A percentile compares a stretch with the other conserved stretches of the same genome.
Evolutionary conservation across 2,113 vertebrate species (phyloP).

Genomic region (Dinomys branickii): DNA sequence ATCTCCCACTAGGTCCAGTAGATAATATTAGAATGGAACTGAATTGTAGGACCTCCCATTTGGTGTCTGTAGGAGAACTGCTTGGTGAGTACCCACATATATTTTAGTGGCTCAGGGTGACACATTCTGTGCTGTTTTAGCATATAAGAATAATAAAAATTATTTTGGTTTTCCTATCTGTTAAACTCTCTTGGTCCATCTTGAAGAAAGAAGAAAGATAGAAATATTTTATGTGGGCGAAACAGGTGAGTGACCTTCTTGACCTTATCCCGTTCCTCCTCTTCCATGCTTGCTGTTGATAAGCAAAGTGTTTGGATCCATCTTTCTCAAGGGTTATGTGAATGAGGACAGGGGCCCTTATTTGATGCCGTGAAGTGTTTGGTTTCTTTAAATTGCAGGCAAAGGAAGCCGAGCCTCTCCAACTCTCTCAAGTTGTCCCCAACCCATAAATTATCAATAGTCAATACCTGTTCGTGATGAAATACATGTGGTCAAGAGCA

Average conservation of each 20-base stretch:
- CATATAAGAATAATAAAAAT: neutral
- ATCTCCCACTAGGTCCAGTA: neutral
- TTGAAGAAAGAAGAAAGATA: neutral
- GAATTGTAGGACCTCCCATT: neutral
- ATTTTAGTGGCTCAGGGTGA: neutral
- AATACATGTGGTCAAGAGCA: neutral
- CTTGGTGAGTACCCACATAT: neutral
- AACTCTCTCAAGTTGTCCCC: rapidly evolving
- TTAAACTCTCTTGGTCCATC: neutral
- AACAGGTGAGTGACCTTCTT: rapidly evolving
- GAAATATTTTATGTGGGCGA: neutral
- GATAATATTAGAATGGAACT: neutral
- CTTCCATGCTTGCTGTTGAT: neutral
- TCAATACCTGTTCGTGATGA: too few species aligned
- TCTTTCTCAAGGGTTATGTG: neutral
- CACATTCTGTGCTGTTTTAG: neutral
- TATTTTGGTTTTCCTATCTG: neutral
- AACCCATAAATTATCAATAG: neutral
- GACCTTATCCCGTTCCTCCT: neutral
- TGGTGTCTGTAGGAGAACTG: neutral
- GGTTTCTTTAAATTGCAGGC: neutral
- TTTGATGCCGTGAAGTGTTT: neutral
- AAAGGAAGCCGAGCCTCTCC: neutral
- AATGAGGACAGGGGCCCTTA: neutral
- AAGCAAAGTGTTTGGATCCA: neutral